Evolutionary conservation across 2,797 vertebrate species (phyloP).

Genomic region (Micropoecilia bifurca): DNA sequence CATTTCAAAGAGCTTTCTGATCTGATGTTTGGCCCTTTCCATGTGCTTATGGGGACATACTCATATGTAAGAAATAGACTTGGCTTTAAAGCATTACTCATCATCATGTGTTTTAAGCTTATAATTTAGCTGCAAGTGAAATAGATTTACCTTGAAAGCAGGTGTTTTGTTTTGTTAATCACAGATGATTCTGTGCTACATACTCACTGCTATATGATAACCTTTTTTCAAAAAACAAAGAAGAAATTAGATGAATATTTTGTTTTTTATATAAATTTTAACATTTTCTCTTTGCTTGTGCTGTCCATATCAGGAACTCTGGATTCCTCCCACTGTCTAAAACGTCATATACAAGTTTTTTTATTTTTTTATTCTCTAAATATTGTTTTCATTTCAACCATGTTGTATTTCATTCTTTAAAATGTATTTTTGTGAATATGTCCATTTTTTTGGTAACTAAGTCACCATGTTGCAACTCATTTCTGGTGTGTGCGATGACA

Average conservation of each 20-base stretch:
- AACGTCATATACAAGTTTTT: not conserved
- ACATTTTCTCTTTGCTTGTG: not conserved
- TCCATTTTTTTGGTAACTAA: not conserved
- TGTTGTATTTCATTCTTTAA: not conserved
- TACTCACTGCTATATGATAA: not conserved
- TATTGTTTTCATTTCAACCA: not conserved
- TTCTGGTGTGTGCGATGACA: not conserved
- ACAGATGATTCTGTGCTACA: not conserved
- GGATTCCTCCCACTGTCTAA: not conserved
- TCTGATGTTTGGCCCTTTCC: conserved; percentile 62
- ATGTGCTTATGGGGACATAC: conserved; percentile 58
- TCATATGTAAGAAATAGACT: conserved; percentile 55
- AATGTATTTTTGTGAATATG: not conserved
- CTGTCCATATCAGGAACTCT: not conserved
- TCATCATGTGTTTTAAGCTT: conserved; percentile 44
- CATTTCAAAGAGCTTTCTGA: conserved; percentile 72
- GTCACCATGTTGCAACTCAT: not conserved
- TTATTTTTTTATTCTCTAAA: not conserved
- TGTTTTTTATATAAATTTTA: not conserved
- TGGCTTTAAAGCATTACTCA: conserved; percentile 64
- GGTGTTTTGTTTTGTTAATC: conserved; percentile 1
- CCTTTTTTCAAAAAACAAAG: not conserved
- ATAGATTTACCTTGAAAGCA: conserved; percentile 48
- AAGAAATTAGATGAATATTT: not conserved
- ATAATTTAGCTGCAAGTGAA: conserved; percentile 32